Base-by-base conservation (phyloP, 2,113 vertebrate genomes). In the Leptosomus discolor region DNA sequence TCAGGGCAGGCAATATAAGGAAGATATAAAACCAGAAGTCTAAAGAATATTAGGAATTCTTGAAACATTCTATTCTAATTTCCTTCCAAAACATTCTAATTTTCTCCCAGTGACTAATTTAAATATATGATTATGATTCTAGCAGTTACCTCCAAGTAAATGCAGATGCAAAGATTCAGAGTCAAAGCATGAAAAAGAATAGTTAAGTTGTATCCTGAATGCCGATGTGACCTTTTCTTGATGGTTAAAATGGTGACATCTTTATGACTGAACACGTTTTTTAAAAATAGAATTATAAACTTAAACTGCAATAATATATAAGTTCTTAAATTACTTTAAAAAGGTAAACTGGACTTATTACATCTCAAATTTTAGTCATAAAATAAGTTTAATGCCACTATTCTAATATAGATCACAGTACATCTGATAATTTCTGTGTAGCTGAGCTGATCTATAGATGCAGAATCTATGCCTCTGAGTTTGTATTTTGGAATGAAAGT, bases 61-160 rank as follows among this genome's bases (percentile, higher is more conserved):
- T 75, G 53, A 94, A 95, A 81, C 26, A 89, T 61, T 85, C 69
- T 0, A 0, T 86, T 88, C 36, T 84, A 81, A 89, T 89, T 91
- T 91, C 92, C 83, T 75, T 79, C 77, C 77, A 90, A 93, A 97
- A 94, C 27, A 85, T 78, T 87, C 64, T 78, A 81, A 95, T 94
- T 97, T 94, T 87, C 39, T 91, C 34, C 39, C 51, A 37, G 80
- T 84, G 68, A 48, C 92, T 95, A 84, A 96, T 97, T 96, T 96
- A 96, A 97, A 90, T 96, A 94, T 93, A 93, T 51, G n/a, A 95
- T 97, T 97, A 95, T 92, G 60, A 90, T 95, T 94, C 94, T 54
- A 81, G 39, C 56, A 74, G 94, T 56, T 94, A 84, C 48, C 74
- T 94, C 68, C 64, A 88, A 92, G 75, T 79, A 92, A 97, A 41